Base-by-base conservation (phyloP, 2,797 vertebrate genomes). In the Alosa sapidissima region DNA sequence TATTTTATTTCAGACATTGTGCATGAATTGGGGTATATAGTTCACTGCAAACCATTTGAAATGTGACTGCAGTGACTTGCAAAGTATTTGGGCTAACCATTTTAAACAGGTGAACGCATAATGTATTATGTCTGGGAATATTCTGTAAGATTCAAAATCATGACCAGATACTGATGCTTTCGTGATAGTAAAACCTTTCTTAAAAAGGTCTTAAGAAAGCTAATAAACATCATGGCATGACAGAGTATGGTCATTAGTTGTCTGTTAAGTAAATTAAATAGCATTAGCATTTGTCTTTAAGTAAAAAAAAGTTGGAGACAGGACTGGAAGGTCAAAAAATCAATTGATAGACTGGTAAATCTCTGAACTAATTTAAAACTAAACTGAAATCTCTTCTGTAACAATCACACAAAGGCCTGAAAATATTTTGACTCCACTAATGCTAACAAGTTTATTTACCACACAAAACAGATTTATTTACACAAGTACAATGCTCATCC, bases 401-500 rank as follows among this genome's bases (percentile, higher is more conserved):
- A 21, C 13, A 72, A 36, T 36, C 28, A 41, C 65, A 72, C 10
- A 72, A 36, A 45, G 36, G 36, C 6, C 14, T 78, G 16, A 45
- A 21, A 2, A 47, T 21, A 47, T 47, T 78, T 19, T 14, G 21
- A 47, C 21, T 78, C 14, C 72, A 78, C 36, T 19, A 47, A 78
- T 21, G 16, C 72, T 78, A 45, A 47, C 72, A 47, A 78, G 36
- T 21, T 21, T 5, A 21, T 78, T 45, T 78, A 47, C 72, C 19
- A 78, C 72, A 75, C 13, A 75, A 75, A 75, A 19, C 5, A 72
- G 14, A 41, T 75, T 5, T 47, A 19, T 78, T 45, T 19, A 47
- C 72, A 45, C 36, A 78, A 45, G 72, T 47, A 19, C 72, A 78
- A 78, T 78, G 41, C 47, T 78, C 28, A 78, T 45, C 72, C 41